Base-by-base conservation (phyloP, 1,140 invertebrate species). In the Bombus waltoni region DNA sequence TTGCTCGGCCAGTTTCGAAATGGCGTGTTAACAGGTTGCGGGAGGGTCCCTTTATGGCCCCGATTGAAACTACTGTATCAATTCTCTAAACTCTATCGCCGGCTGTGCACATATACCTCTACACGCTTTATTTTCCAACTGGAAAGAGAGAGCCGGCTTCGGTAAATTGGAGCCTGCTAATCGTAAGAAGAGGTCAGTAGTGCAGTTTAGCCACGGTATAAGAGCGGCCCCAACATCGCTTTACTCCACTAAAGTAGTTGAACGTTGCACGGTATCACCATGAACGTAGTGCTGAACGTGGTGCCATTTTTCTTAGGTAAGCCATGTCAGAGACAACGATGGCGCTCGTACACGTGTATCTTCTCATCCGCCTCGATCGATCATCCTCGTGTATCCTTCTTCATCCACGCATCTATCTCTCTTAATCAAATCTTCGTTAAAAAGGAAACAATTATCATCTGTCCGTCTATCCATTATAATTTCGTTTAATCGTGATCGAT, bases 101-200 rank as follows among this genome's bases (percentile, higher is more conserved):
- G 9, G 4, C 11, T n/a, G 65, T 35, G 15, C n/a, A 35, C 10
- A 32, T 22, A 22, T 32, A 62, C 75, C 18, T 53, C 47, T 22
- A 32, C 70, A 53, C 59, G 35, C 75, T 82, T 88, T 71, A 86
- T 81, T 86, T 89, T 82, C 70, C 79, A 40, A 38, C 71, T 76
- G 38, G 82, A 88, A 88, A 88, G 78, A 70, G 79, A 80, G 87
- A 86, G 73, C 53, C 40, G 68, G 35, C 44, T 86, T 78, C 83
- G 75, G 75, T 65, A 71, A 88, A 88, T 88, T 88, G 78, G 83
- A 85, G 78, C 75, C 65, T 32, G 79, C 65, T 83, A 88, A 86
- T 89, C 83, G 83, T 86, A 89, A 89, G 88, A 89, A 89, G 88
- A 89, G 88, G 88, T 89, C 88, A 86, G 88, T 86, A 89, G 88